Evolutionary conservation across 2,888 invertebrate species (phyloP).

Genomic region (Caenorhabditis sp.): DNA sequence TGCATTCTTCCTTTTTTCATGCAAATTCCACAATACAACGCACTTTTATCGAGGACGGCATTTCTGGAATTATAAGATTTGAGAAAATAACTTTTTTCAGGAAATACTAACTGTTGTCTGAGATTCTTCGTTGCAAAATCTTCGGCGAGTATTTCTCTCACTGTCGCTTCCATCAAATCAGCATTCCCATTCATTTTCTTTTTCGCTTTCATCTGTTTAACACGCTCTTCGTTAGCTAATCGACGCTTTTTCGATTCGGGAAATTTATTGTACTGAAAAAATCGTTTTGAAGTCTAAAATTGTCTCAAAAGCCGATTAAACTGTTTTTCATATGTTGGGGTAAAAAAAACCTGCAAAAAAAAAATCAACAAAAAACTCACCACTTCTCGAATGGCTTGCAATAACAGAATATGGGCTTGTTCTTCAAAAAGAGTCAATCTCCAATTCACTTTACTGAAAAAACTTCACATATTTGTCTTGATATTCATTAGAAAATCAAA

Average conservation of each 20-base stretch:
- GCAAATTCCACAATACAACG: background rate
- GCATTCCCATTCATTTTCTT: too few relatives aligned
- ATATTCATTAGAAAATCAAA: too few relatives aligned
- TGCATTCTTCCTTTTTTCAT: background rate
- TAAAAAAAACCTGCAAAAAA: background rate
- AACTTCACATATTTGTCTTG: too few relatives aligned
- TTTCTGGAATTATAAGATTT: background rate
- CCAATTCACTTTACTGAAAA: background rate
- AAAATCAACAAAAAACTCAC: slow-evolving; percentile 1
- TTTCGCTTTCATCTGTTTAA: too few relatives aligned
- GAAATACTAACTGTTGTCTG: background rate
- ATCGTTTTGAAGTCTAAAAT: too few relatives aligned
- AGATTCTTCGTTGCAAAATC: background rate
- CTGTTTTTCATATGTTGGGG: too few relatives aligned
- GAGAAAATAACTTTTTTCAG: background rate
- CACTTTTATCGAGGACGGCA: background rate
- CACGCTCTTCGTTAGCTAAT: too few relatives aligned
- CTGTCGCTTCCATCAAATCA: too few relatives aligned
- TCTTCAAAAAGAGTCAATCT: background rate
- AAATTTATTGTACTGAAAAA: too few relatives aligned
- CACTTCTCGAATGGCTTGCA: background rate
- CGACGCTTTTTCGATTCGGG: too few relatives aligned
- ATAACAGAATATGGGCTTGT: background rate
- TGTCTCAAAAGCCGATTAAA: too few relatives aligned
- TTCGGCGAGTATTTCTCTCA: background rate